A percentile compares a stretch with the other conserved stretches of the same genome.
Evolutionary conservation across 2,797 vertebrate species (phyloP).

Genomic region (Capromys pilorides): DNA sequence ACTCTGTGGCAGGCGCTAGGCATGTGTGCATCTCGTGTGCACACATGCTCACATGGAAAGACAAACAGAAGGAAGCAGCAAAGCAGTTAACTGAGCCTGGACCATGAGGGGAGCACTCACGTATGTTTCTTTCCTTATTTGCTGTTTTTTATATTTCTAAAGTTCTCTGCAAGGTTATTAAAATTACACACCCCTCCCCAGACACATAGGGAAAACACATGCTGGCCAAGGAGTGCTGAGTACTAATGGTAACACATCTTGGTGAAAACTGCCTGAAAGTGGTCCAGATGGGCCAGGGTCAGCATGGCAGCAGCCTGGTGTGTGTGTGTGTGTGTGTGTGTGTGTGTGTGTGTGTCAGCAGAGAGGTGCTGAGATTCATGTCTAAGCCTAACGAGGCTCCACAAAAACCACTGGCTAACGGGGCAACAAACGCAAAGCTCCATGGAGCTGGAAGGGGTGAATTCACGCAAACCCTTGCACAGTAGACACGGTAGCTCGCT

Average conservation of each 20-base stretch:
- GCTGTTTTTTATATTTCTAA: not conserved
- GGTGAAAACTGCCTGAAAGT: not conserved
- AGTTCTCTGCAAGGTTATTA: conserved; percentile 27
- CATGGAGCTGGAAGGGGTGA: not conserved
- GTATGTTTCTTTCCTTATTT: not conserved
- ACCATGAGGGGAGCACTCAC: not conserved
- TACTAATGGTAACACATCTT: not conserved
- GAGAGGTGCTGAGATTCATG: not conserved
- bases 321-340: too few relatives aligned
- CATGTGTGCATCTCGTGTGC: not conserved
- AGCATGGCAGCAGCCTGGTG: fast-evolving
- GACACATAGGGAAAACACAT: not conserved
- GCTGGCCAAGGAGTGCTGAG: not conserved
- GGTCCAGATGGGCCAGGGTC: not conserved
- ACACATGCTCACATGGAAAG: not conserved
- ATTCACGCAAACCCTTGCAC: not conserved
- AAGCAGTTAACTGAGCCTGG: not conserved
- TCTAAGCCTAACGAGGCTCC: not conserved
- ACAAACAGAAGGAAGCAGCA: not conserved
- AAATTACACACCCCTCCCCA: not conserved
- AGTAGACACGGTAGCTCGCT: not conserved
- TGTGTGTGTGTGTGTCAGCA: too few relatives aligned
- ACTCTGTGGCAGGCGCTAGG: not conserved
- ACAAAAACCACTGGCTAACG: not conserved
- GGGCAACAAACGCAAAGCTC: not conserved